A percentile compares a stretch with the other conserved stretches of the same genome.
Evolutionary conservation across 2,888 invertebrate species (phyloP).

Genomic region (Dione juno): DNA sequence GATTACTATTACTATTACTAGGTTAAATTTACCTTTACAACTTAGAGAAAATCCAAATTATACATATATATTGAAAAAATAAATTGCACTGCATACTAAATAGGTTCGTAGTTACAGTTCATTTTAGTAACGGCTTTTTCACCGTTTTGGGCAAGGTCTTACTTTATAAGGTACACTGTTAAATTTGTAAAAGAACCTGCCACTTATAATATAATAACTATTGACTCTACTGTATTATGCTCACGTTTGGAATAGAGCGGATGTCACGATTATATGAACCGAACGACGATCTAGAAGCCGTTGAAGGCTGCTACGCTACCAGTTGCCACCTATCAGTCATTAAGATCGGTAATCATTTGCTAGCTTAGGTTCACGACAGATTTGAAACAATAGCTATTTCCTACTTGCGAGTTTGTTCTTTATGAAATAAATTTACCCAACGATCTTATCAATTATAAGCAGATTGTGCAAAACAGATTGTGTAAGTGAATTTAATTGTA

Average conservation of each 20-base stretch:
- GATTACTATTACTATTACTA: too few relatives aligned
- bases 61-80: too few relatives aligned
- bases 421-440: background rate
- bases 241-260: slow-evolving; percentile 75
- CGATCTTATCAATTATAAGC: background rate
- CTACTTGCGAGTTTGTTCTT: background rate
- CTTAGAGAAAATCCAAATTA: too few relatives aligned
- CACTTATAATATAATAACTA: slow-evolving; percentile 58
- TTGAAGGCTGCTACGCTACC: slow-evolving; percentile 57
- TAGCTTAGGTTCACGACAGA: background rate
- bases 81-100: too few relatives aligned
- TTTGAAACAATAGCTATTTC: background rate
- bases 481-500: slow-evolving; percentile 21
- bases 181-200: slow-evolving; percentile 57
- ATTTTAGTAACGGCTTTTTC: slow-evolving; percentile 72
- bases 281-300: slow-evolving; percentile 64
- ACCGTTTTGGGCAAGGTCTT: slow-evolving; percentile 65
- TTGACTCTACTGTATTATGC: slow-evolving; percentile 59
- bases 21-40: too few relatives aligned
- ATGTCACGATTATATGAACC: slow-evolving; percentile 73
- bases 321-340: slow-evolving; percentile 66
- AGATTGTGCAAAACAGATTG: background rate
- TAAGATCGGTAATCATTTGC: slow-evolving; percentile 60
- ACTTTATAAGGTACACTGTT: slow-evolving; percentile 60
- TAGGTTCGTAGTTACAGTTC: slow-evolving; percentile 57